Percentiles rank a stretch among this genome's conserved stretches.
Evolutionary conservation across 1,140 invertebrate genomes (phyloP).

Genomic region (Lycorma delicatula): DNA sequence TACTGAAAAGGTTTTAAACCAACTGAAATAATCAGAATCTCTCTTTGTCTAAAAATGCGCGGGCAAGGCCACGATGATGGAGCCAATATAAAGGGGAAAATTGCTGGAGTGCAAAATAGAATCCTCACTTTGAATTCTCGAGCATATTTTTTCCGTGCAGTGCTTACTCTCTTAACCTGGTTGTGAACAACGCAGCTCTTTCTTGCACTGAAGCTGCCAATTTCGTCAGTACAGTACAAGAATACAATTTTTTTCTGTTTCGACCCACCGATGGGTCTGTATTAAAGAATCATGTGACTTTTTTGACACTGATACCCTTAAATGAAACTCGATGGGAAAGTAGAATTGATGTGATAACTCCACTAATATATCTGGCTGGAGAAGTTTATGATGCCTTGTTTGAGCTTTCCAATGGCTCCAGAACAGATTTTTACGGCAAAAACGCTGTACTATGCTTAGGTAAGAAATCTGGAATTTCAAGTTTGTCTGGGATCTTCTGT

Average conservation of each 20-base stretch:
- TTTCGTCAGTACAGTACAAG: background rate
- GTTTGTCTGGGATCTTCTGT: constrained; percentile 10
- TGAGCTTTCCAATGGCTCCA: background rate
- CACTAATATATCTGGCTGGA: constrained; percentile 8
- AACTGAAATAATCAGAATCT: no score
- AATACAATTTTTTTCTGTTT: background rate
- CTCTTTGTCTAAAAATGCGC: no score
- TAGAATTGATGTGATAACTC: constrained; percentile 11
- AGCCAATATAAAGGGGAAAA: constrained; percentile 30
- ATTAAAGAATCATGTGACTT: constrained; percentile 2
- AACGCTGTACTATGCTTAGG: constrained; percentile 9
- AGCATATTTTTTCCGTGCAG: constrained; percentile 13
- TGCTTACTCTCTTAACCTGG: constrained; percentile 10
- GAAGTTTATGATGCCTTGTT: constrained; percentile 15
- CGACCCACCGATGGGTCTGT: background rate
- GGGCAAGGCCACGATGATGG: constrained; percentile 35
- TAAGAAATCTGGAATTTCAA: constrained; percentile 11
- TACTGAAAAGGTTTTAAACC: no score
- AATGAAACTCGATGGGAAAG: constrained; percentile 17
- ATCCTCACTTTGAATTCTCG: constrained; percentile 23
- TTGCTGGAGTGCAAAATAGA: constrained; percentile 22
- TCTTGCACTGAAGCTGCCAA: background rate
- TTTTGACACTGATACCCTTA: constrained; percentile 13
- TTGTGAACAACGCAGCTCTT: constrained; percentile 9
- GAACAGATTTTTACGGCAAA: background rate